Conservation (phyloP, 2,888 invertebrate species). For the Pseudococcus viburni region DNA sequence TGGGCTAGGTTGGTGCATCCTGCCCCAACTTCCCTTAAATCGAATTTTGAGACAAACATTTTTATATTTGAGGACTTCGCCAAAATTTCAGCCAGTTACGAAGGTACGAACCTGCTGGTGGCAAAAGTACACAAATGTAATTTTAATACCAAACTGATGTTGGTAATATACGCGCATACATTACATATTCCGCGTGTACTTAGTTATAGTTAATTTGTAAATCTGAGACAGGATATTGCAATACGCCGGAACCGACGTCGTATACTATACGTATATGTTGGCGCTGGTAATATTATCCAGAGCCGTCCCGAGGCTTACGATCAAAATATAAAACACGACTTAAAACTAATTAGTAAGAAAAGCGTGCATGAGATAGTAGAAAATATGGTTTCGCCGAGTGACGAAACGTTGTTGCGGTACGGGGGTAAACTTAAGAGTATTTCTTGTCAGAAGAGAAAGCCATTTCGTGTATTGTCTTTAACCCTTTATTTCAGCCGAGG, state of each 20-base stretch:
- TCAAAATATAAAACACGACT: conserved; percentile 61
- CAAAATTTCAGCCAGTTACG: no score
- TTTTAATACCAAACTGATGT: no score
- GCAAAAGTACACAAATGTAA: no score
- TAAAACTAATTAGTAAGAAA: conserved; percentile 60
- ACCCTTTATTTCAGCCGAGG: conserved; percentile 60
- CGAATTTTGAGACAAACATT: no score
- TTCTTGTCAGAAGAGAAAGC: conserved; percentile 65
- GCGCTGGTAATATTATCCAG: conserved; percentile 1
- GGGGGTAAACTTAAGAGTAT: conserved; percentile 59
- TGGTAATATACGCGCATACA: no score
- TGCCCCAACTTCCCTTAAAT: no score
- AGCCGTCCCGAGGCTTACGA: conserved; percentile 24
- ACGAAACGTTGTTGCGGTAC: conserved; percentile 35
- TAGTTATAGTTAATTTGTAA: neutral
- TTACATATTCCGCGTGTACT: no score
- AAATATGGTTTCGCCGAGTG: conserved; percentile 43
- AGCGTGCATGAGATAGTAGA: conserved; percentile 62
- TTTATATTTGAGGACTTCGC: no score
- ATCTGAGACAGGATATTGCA: conserved; percentile 4
- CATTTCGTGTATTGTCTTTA: conserved; percentile 67
- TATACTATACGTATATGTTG: neutral
- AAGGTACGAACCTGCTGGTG: no score
- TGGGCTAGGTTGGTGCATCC: no score
- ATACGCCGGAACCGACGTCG: neutral